Evolutionary conservation across 2,888 invertebrate species (phyloP).

Genomic region (Acrocyrtus sp.): DNA sequence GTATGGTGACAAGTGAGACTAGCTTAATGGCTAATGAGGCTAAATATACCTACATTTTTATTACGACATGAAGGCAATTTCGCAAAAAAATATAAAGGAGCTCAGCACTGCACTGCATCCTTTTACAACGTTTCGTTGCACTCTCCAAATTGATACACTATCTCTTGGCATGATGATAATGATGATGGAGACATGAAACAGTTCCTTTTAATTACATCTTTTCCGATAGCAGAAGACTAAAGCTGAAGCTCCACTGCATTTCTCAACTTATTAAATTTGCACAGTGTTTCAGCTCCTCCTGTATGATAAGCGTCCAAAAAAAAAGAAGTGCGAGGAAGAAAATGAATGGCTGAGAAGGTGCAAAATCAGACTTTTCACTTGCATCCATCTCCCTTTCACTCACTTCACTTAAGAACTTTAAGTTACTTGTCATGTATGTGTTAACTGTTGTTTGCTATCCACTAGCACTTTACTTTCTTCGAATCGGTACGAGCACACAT

Average conservation of each 20-base stretch:
- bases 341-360: neutral
- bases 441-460: conserved; percentile 7
- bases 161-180: no score
- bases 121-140: no score
- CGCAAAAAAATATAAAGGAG: no score
- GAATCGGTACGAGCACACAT: no score
- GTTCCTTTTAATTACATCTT: neutral
- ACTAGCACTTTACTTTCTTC: no score
- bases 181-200: no score
- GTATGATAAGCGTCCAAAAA: neutral
- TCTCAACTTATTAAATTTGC: neutral
- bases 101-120: no score
- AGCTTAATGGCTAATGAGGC: no score
- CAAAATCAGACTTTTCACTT: conserved; percentile 14
- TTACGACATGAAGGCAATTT: no score
- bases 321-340: neutral
- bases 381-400: neutral
- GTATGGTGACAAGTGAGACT: no score
- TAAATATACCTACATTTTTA: no score
- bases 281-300: neutral
- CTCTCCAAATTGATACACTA: no score
- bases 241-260: neutral
- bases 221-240: neutral
- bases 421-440: conserved; percentile 21
- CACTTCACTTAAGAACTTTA: neutral